phyloP scores from a whole-genome alignment of 2,113 vertebrate genomes.

The Cynocephalus volans region DNA sequence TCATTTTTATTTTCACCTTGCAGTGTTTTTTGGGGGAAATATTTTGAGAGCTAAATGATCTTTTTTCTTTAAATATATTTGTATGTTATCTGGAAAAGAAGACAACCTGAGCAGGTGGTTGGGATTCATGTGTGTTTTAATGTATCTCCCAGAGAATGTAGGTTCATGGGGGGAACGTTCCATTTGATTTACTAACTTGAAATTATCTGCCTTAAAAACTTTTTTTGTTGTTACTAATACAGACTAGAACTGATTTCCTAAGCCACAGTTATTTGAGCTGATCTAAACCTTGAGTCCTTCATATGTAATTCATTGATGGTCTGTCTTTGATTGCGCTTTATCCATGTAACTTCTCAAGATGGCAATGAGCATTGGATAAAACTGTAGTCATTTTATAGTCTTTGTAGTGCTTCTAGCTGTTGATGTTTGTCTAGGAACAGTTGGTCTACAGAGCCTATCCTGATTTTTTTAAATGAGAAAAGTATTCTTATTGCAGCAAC shows the following conservation, averaged over 20 bases:
- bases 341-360: not conserved
- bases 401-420: not conserved
- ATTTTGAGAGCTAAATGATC: not conserved
- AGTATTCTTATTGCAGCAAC: not conserved
- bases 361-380: not conserved
- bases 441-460: not conserved
- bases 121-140: not conserved
- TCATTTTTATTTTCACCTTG: not conserved
- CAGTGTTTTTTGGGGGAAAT: not conserved
- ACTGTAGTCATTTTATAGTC: not conserved
- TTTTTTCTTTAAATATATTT: not conserved
- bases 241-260: not conserved
- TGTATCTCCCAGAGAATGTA: not conserved
- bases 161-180: not conserved
- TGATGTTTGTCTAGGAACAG: not conserved
- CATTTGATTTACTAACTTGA: constrained; percentile 9
- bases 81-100: not conserved
- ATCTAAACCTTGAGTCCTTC: not conserved
- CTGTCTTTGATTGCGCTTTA: not conserved
- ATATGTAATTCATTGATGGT: not conserved
- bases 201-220: not conserved
- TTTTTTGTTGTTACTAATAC: not conserved
- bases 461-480: not conserved
- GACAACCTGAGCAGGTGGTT: not conserved
- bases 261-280: not conserved